These are phyloP conservation scores for Euzetes globulus DNA, from an alignment of 2,888 invertebrate genomes.

Conservation along the genomic window DNA sequence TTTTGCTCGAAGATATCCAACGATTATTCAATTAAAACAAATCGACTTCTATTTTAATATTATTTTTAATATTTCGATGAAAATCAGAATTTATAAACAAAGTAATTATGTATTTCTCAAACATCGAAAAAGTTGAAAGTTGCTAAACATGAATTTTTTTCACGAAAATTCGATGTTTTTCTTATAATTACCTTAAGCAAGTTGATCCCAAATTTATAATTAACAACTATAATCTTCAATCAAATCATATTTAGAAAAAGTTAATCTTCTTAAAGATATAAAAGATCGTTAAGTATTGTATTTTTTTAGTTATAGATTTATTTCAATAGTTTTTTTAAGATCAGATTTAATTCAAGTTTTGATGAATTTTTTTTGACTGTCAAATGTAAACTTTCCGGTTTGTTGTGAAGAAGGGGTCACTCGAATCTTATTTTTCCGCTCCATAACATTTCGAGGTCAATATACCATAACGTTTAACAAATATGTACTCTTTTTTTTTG, in stretches of 20 bases:
- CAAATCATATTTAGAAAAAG: no score
- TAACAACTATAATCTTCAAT: no score
- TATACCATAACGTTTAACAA: not conserved
- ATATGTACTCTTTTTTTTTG: not conserved
- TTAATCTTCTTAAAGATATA: no score
- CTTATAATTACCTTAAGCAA: no score
- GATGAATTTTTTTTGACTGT: not conserved
- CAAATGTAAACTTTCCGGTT: not conserved
- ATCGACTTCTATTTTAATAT: no score
- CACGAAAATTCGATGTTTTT: no score
- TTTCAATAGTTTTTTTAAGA: not conserved
- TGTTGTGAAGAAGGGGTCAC: not conserved
- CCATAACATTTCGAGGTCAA: not conserved
- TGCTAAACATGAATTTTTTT: not conserved
- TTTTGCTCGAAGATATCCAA: no score
- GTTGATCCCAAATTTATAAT: no score
- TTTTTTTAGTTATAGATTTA: no score
- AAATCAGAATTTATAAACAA: not conserved
- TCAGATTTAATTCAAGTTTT: constrained; percentile 1
- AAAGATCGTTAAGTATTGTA: no score
- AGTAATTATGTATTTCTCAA: not conserved
- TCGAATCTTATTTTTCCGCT: not conserved
- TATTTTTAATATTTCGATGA: no score
- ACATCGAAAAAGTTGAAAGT: not conserved
- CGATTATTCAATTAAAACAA: no score